Evolutionary conservation across 2,797 vertebrate species (phyloP), one percentile per base, ranked within the genome.

Genomic region (Gobionotothen gibberifrons): DNA sequence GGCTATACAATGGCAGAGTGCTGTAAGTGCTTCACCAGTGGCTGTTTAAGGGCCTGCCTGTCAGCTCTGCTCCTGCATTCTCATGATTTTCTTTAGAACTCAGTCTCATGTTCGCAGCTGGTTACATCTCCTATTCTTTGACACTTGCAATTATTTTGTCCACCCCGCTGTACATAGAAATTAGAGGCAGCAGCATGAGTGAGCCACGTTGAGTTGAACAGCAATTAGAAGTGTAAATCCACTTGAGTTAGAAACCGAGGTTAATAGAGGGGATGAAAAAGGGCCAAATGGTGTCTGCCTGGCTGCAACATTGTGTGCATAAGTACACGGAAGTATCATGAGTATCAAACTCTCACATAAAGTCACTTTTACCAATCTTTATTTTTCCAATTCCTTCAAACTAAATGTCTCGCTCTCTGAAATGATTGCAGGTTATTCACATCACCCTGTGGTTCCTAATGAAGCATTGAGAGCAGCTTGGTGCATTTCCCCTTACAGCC

Each of bases 191-290:
- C 5, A 17, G 65, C 44, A 58, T 1, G 42, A 55, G 42, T 62
- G 56, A 66, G 51, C 56, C 32, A 43, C 44, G 17, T 21, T 62
- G 63, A 40, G 26, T 40, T 39, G 16, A 74, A 60, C 44, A 55
- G 21, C n/a, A 49, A 46, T 60, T 64, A 39, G 21, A 43, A 19
- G 64, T n/a, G 49, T 17, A 51, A 65, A 63, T 62, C 21, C 29
- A 40, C 2, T 43, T 36, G 3, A 57, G 29, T 59, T 53, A 17
- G 58, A 36, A 46, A 26, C 6, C 32, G 14, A 42, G 14, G 26
- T 42, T 52, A 64, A 47, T 29, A 10, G 29, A 61, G 29, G 11
- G 19, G 39, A 11, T 49, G 19, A 22, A 15, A 22, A 48, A 29
- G 44, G 12, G 10, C 26, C 16, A 14, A 26, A 59, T 48, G 4